Percentiles rank a stretch among this genome's conserved stretches.
phyloP scores from a whole-genome alignment of 2,797 vertebrate species.

The Arrhamphus sclerolepis region DNA sequence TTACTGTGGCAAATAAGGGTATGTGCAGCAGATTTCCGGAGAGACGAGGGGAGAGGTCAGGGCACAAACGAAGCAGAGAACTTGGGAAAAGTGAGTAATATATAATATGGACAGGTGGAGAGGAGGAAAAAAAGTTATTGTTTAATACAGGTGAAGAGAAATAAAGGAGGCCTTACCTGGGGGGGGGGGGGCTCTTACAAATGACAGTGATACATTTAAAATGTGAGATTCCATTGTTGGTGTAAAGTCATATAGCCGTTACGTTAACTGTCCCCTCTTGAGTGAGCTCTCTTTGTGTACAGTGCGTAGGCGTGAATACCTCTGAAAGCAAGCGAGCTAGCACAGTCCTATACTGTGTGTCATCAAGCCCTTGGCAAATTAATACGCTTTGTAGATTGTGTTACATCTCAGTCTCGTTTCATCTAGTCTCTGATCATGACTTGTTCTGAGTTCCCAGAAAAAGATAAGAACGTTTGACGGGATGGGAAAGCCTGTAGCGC shows the following conservation, averaged over 20 bases:
- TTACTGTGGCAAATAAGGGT: conserved; percentile 54
- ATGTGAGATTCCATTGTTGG: conserved; percentile 54
- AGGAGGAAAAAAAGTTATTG: conserved; percentile 45
- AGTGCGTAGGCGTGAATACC: conserved; percentile 25
- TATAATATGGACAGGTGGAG: conserved; percentile 30
- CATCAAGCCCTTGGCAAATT: conserved; percentile 40
- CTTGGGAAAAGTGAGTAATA: conserved; percentile 45
- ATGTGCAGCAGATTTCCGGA: conserved; percentile 64
- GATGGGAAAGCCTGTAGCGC: conserved; percentile 32
- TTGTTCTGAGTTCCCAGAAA: conserved; percentile 36
- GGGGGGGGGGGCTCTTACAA: conserved; percentile 54
- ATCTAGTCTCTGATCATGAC: conserved; percentile 49
- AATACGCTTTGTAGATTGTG: conserved; percentile 58
- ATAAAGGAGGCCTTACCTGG: conserved; percentile 44
- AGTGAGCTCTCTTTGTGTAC: conserved; percentile 41
- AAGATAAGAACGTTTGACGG: conserved; percentile 42
- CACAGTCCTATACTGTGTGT: conserved; percentile 13
- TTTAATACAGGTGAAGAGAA: conserved; percentile 47
- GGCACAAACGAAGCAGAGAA: conserved; percentile 35
- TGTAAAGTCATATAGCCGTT: conserved; percentile 41
- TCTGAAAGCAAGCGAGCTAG: conserved; percentile 42
- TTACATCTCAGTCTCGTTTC: conserved; percentile 55
- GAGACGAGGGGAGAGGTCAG: conserved; percentile 16
- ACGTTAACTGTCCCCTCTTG: conserved; percentile 56
- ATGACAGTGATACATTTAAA: conserved; percentile 75